phyloP scores from a whole-genome alignment of 2,888 invertebrate species.

The Dimorphilus gyrociliatus region DNA sequence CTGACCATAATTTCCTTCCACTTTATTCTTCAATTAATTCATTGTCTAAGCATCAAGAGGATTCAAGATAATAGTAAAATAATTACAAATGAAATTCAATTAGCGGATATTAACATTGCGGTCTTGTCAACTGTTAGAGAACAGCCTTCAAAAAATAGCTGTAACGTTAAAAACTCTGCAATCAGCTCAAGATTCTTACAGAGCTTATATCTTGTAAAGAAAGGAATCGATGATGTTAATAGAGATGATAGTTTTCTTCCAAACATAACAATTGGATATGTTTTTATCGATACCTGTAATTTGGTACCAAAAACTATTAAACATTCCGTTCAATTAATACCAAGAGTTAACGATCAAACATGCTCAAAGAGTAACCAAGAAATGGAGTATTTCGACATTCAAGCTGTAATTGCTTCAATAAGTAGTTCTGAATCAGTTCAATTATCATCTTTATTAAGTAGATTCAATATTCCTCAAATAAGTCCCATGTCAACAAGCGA shows the following conservation, averaged over 20 bases:
- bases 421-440: neutral
- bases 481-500: conserved; percentile 1
- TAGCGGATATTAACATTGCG: too few species aligned
- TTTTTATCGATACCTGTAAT: neutral
- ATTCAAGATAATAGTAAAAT: too few species aligned
- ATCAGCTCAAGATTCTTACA: neutral
- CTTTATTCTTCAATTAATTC: neutral
- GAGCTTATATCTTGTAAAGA: conserved; percentile 1
- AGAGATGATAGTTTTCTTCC: neutral
- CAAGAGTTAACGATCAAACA: too few species aligned
- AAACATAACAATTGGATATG: conserved; percentile 4
- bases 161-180: too few species aligned
- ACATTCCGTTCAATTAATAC: neutral
- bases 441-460: neutral
- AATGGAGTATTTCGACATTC: too few species aligned
- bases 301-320: neutral
- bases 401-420: too few species aligned
- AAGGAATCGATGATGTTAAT: conserved; percentile 2
- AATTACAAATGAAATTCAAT: too few species aligned
- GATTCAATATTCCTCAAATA: conserved; percentile 4
- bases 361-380: too few species aligned
- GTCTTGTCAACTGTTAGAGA: too few species aligned
- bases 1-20: neutral
- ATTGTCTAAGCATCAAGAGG: neutral
- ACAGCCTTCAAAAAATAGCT: too few species aligned